Conservation (phyloP, 1,140 invertebrate genomes). For the Nylanderia fulva region DNA sequence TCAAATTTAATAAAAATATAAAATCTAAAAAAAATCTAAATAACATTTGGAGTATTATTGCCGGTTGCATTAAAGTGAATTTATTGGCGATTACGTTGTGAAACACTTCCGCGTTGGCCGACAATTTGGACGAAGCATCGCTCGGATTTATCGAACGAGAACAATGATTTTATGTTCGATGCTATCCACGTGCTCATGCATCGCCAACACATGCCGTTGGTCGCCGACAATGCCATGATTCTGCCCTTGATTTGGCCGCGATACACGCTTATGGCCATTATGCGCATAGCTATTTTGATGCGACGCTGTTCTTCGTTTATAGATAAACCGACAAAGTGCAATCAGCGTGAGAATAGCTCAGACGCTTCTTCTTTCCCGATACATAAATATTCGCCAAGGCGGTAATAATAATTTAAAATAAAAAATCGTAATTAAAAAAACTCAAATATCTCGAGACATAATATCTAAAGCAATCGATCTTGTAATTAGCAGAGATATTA, state of each 20-base stretch:
- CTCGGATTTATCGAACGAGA: constrained; percentile 24
- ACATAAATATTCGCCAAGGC: neutral
- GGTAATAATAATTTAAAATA: no score
- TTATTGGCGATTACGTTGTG: constrained; percentile 39
- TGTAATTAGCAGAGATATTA: no score
- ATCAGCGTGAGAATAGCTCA: neutral
- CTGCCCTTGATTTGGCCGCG: constrained; percentile 30
- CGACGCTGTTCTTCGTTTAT: constrained; percentile 1
- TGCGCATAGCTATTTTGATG: constrained; percentile 36
- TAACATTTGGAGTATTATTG: constrained; percentile 20
- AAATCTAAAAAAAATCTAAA: no score
- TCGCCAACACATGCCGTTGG: neutral
- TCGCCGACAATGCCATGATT: constrained; percentile 28
- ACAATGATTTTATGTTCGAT: constrained; percentile 51
- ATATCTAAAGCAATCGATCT: no score
- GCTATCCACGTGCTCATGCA: neutral
- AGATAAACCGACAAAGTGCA: neutral
- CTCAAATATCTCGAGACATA: no score
- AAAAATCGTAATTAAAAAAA: no score
- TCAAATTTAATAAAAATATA: no score
- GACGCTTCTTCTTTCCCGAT: neutral
- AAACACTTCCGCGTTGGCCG: constrained; percentile 7
- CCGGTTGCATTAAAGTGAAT: constrained; percentile 7
- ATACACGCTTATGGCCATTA: constrained; percentile 13
- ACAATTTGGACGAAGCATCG: constrained; percentile 36